Conservation (phyloP, 2,888 invertebrate species). For the Eupelmus urozonus region DNA sequence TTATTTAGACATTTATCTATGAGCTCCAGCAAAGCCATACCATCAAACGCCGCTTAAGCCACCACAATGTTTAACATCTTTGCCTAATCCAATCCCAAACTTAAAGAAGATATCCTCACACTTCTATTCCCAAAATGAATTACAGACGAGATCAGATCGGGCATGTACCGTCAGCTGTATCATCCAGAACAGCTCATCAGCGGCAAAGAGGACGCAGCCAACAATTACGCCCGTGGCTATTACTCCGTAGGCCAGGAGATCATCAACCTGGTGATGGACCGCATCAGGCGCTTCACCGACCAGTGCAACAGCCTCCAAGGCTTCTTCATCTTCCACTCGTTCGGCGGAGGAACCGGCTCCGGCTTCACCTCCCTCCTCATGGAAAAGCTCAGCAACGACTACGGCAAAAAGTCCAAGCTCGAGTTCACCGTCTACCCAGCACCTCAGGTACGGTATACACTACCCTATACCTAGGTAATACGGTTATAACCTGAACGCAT, state of each 20-base stretch:
- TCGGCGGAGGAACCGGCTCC: constrained; percentile 93
- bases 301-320: constrained; percentile 92
- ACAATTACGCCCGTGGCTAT: constrained; percentile 96
- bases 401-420: constrained; percentile 95
- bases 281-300: constrained; percentile 89
- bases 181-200: constrained; percentile 95
- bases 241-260: constrained; percentile 95
- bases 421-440: constrained; percentile 97
- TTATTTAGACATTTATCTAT: too few species aligned
- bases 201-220: constrained; percentile 95
- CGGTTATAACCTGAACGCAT: too few species aligned
- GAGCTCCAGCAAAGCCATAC: too few species aligned
- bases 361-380: constrained; percentile 95
- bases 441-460: constrained; percentile 93
- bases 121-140: not conserved
- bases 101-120: too few species aligned
- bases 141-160: constrained; percentile 88
- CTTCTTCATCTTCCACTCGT: constrained; percentile 95
- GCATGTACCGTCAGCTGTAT: constrained; percentile 90
- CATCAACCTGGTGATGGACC: constrained; percentile 89
- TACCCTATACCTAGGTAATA: too few species aligned
- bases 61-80: too few species aligned
- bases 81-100: too few species aligned
- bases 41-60: too few species aligned
- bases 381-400: constrained; percentile 94